Percentiles rank a stretch among this genome's conserved stretches.
Conservation (phyloP, 2,797 vertebrate species). For the Sandelia bainsii region DNA sequence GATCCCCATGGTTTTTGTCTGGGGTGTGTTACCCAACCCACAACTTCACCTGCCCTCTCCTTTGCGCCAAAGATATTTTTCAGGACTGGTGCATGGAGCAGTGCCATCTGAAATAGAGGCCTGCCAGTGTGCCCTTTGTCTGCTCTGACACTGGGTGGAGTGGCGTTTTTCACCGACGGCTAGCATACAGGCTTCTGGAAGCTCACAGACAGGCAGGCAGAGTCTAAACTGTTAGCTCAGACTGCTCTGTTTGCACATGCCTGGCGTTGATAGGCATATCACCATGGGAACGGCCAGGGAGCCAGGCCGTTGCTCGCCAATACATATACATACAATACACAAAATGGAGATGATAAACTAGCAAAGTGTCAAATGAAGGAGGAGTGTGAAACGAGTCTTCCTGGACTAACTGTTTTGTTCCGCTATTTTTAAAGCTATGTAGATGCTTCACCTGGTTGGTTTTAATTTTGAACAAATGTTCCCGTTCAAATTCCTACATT, state of each 20-base stretch:
- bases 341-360: conserved; percentile 82
- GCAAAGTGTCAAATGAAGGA: conserved; percentile 81
- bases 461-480: conserved; percentile 37
- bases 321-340: too few relatives aligned
- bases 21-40: conserved; percentile 75
- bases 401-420: conserved; percentile 42
- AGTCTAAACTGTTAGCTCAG: conserved; percentile 83
- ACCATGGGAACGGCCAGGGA: conserved; percentile 85
- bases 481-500: conserved; percentile 7
- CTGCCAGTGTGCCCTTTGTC: conserved; percentile 84
- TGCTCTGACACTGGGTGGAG: conserved; percentile 81
- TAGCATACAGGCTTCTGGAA: conserved; percentile 75
- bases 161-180: conserved; percentile 71
- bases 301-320: conserved; percentile 72
- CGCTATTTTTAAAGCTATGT: conserved; percentile 14
- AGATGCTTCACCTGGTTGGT: conserved; percentile 28
- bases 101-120: conserved; percentile 88
- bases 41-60: conserved; percentile 59
- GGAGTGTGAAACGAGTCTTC: conserved; percentile 59
- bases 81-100: conserved; percentile 62
- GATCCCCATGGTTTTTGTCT: conserved; percentile 78
- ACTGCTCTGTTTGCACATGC: conserved; percentile 86
- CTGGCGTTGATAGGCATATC: conserved; percentile 85
- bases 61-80: conserved; percentile 73
- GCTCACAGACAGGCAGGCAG: conserved; percentile 58